A percentile compares a stretch with the other conserved stretches of the same genome.
Conservation (phyloP, 2,113 vertebrate species). For the Phocoena phocoena region DNA sequence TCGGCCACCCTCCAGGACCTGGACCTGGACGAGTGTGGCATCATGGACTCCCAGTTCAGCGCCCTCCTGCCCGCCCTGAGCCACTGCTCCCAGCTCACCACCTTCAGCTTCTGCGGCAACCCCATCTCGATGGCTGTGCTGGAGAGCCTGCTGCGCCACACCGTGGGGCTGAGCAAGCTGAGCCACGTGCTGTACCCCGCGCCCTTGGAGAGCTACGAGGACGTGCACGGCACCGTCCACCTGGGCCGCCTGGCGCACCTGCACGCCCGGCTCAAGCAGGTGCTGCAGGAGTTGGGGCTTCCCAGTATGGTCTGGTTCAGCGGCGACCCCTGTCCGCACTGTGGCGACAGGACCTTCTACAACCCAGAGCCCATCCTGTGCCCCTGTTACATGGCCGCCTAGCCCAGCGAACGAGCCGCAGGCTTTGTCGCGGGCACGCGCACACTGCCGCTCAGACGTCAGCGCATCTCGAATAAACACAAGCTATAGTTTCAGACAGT, state of each 20-base stretch:
- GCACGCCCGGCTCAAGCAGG: background rate
- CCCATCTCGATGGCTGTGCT: background rate
- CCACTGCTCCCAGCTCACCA: background rate
- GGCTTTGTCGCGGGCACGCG: background rate
- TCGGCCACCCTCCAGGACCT: conserved; percentile 29
- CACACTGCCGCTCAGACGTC: background rate
- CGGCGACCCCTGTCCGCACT: conserved; percentile 33
- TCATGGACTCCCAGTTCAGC: background rate
- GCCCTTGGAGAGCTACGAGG: background rate
- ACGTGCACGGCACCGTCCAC: background rate
- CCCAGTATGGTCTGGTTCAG: conserved; percentile 30
- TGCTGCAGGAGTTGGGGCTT: background rate
- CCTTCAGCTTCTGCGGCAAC: conserved; percentile 37
- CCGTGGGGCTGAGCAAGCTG: background rate
- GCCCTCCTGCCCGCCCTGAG: conserved; percentile 32
- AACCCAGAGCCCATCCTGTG: background rate
- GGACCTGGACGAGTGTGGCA: conserved; percentile 46
- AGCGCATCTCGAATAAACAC: background rate
- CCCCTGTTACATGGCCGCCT: background rate
- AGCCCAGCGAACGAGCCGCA: background rate
- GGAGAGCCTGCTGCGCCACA: background rate
- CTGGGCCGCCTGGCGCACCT: background rate
- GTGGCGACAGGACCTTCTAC: conserved; percentile 28
- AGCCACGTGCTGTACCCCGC: conserved; percentile 4
- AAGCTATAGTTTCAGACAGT: background rate